These are phyloP conservation scores for Athene cunicularia DNA, from an alignment of 2,113 vertebrate genomes.

Conservation along the genomic window DNA sequence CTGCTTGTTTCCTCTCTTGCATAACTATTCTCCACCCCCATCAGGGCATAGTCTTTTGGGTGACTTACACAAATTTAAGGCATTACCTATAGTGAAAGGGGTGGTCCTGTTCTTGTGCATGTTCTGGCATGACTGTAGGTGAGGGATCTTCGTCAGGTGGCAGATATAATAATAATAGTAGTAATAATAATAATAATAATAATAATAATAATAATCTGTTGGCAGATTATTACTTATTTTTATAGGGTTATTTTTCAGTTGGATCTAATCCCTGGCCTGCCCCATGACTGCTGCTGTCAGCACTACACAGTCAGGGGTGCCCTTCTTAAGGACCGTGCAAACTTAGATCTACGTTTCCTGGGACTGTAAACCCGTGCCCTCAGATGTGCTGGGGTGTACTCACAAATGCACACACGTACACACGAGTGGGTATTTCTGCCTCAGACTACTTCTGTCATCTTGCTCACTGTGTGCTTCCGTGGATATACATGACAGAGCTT, in stretches of 20 bases:
- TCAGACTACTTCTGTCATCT: neutral
- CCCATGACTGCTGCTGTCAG: neutral
- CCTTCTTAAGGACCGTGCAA: neutral
- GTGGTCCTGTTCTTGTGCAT: neutral
- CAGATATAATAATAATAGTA: too few relatives aligned
- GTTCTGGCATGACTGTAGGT: neutral
- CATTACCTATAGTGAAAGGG: neutral
- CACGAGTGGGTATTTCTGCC: fast-evolving
- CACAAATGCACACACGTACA: neutral
- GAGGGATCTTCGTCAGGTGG: neutral
- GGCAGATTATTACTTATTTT: neutral
- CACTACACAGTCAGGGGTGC: neutral
- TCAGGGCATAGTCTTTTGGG: neutral
- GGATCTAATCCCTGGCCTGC: neutral
- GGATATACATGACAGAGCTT: fast-evolving
- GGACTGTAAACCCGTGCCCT: neutral
- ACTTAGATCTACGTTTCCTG: neutral
- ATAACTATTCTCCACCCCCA: neutral
- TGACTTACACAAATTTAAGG: neutral
- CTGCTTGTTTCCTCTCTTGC: constrained; percentile 35
- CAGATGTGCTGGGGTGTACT: neutral
- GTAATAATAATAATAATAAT: too few relatives aligned
- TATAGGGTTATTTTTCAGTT: neutral
- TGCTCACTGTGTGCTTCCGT: fast-evolving
- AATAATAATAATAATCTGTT: too few relatives aligned